Conservation (phyloP, 2,888 invertebrate genomes). For the Candidula unifasciata region DNA sequence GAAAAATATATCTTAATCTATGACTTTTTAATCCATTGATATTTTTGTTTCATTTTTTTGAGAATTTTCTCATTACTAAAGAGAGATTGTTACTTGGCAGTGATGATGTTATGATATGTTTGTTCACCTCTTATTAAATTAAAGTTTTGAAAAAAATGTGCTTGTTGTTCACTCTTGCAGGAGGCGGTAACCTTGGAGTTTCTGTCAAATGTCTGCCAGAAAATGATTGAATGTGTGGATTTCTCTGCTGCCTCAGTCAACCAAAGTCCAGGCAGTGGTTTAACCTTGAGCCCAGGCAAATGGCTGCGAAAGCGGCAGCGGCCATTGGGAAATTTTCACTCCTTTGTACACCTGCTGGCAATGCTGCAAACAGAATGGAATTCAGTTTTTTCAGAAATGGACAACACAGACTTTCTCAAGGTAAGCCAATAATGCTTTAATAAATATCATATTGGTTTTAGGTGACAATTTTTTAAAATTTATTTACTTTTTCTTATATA, state of each 20-base stretch:
- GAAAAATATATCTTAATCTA: too few species aligned
- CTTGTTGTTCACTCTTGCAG: slow-evolving; percentile 53
- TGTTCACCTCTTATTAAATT: too few species aligned
- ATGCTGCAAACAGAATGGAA: slow-evolving; percentile 52
- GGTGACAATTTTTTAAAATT: background rate
- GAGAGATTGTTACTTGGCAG: too few species aligned
- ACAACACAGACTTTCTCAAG: slow-evolving; percentile 37
- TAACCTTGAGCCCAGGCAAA: slow-evolving; percentile 64
- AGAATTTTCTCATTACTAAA: too few species aligned
- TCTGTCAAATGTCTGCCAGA: slow-evolving; percentile 60
- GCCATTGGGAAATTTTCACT: slow-evolving; percentile 71
- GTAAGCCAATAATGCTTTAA: background rate
- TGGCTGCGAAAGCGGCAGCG: slow-evolving; percentile 64
- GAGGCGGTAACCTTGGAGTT: slow-evolving; percentile 60
- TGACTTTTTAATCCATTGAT: too few species aligned
- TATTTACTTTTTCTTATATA: too few species aligned
- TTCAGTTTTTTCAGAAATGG: slow-evolving; percentile 39
- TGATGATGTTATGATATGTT: too few species aligned
- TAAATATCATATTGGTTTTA: background rate
- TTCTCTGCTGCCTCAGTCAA: slow-evolving; percentile 63
- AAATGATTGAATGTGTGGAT: slow-evolving; percentile 64
- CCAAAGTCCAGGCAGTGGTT: slow-evolving; percentile 31
- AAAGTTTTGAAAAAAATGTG: background rate
- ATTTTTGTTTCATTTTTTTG: too few species aligned
- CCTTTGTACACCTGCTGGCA: slow-evolving; percentile 63